These are phyloP conservation scores for Chauna torquata DNA, from an alignment of 2,113 vertebrate genomes.

Conservation along the genomic window DNA sequence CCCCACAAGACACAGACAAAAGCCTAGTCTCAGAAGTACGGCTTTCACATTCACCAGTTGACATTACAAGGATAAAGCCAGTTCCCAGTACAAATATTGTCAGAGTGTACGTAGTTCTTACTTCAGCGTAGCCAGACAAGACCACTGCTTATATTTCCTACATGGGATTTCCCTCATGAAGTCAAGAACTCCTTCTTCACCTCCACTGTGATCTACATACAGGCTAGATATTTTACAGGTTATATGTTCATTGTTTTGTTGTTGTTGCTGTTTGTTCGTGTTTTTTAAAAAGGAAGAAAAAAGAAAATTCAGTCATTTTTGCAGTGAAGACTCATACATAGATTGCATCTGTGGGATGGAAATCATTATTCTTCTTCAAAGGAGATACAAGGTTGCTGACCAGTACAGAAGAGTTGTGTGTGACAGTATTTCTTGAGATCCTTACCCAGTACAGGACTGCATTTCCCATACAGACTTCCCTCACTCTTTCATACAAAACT, in stretches of 20 bases:
- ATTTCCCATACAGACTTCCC: not conserved
- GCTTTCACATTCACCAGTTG: not conserved
- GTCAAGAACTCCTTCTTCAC: not conserved
- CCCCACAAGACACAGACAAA: not conserved
- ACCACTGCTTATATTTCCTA: not conserved
- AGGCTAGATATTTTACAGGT: not conserved
- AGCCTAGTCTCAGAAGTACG: not conserved
- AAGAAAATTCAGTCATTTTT: not conserved
- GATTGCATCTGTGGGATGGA: not conserved
- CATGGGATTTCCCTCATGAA: not conserved
- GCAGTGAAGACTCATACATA: not conserved
- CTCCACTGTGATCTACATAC: not conserved
- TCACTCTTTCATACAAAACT: not conserved
- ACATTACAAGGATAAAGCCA: not conserved
- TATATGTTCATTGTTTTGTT: too few relatives aligned
- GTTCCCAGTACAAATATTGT: not conserved
- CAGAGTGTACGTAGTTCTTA: not conserved
- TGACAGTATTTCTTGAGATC: not conserved
- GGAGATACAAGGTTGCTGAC: not conserved
- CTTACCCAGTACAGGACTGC: not conserved
- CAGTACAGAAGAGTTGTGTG: not conserved
- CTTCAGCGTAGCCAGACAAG: not conserved
- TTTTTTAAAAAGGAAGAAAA: not conserved
- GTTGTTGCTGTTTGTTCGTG: too few relatives aligned
- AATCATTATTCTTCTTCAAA: not conserved